Conservation (phyloP, 2,888 invertebrate species). For the Nephrotoma flavescens region DNA sequence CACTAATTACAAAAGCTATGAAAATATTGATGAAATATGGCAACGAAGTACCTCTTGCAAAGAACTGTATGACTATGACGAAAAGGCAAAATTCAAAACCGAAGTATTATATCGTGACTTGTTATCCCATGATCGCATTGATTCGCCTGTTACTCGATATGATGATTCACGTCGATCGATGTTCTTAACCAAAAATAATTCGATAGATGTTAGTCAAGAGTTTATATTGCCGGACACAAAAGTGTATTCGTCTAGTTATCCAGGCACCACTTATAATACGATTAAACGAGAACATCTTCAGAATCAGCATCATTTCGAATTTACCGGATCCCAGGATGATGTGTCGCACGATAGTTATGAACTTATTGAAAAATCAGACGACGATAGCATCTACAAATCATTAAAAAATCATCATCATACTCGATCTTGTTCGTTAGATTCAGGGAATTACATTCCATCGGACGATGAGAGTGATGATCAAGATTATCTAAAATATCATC, state of each 20-base stretch:
- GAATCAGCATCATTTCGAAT: conserved; percentile 26
- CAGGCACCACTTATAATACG: conserved; percentile 57
- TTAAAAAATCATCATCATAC: conserved; percentile 24
- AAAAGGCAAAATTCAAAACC: conserved; percentile 29
- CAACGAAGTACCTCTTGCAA: conserved; percentile 71
- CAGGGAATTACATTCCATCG: conserved; percentile 61
- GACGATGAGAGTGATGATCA: conserved; percentile 48
- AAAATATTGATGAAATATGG: conserved; percentile 36
- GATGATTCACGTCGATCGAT: conserved; percentile 49
- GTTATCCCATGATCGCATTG: conserved; percentile 36
- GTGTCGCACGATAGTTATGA: conserved; percentile 81
- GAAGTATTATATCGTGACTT: conserved; percentile 33
- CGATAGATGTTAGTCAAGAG: conserved; percentile 53
- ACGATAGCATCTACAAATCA: conserved; percentile 23
- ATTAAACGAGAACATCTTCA: conserved; percentile 30
- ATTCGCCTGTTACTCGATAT: conserved; percentile 58
- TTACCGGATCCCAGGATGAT: conserved; percentile 64
- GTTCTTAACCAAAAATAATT: conserved; percentile 44
- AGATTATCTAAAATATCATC: conserved; percentile 38
- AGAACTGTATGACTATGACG: conserved; percentile 60
- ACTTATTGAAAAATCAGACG: conserved; percentile 60
- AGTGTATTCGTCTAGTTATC: conserved; percentile 75
- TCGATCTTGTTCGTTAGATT: conserved; percentile 60
- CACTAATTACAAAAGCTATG: conserved; percentile 19
- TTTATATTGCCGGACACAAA: conserved; percentile 48